These are phyloP conservation scores for Centrocercus urophasianus DNA, from an alignment of 2,113 vertebrate genomes.

Conservation along the genomic window DNA sequence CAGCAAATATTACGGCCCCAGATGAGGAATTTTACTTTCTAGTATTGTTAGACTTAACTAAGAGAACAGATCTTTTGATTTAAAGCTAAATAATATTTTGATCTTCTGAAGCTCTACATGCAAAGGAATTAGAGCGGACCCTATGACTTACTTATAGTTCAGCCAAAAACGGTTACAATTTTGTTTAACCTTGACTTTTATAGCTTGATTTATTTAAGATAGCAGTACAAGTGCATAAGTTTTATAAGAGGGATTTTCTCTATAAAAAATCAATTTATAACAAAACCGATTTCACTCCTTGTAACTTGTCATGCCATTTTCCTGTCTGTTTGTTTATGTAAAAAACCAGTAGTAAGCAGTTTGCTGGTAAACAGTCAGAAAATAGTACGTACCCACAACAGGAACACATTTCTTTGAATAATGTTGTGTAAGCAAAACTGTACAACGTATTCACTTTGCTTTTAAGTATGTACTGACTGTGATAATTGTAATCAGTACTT, in stretches of 20 bases:
- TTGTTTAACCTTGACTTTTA: neutral
- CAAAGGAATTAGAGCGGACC: constrained; percentile 56
- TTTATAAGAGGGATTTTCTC: neutral
- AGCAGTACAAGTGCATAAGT: neutral
- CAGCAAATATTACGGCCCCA: constrained; percentile 96
- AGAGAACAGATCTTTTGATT: constrained; percentile 77
- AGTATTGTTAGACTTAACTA: constrained; percentile 73
- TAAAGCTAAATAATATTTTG: constrained; percentile 78
- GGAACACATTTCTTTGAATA: neutral
- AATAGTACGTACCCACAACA: neutral
- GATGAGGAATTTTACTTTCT: constrained; percentile 82
- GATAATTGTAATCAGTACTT: neutral
- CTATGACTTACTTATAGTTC: constrained; percentile 46
- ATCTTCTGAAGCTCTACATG: constrained; percentile 73
- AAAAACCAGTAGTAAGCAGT: neutral
- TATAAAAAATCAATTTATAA: neutral
- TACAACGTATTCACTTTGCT: neutral
- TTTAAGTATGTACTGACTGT: neutral
- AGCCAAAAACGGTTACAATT: constrained; percentile 4
- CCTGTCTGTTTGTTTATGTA: neutral
- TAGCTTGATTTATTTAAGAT: constrained; percentile 6
- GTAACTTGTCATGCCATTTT: neutral
- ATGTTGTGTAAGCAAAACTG: neutral
- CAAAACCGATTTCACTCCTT: neutral
- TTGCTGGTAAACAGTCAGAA: neutral